Evolutionary conservation across 1,140 invertebrate species (phyloP), one percentile per base, ranked within the genome.

Genomic region (Phymastichus coffea): DNA sequence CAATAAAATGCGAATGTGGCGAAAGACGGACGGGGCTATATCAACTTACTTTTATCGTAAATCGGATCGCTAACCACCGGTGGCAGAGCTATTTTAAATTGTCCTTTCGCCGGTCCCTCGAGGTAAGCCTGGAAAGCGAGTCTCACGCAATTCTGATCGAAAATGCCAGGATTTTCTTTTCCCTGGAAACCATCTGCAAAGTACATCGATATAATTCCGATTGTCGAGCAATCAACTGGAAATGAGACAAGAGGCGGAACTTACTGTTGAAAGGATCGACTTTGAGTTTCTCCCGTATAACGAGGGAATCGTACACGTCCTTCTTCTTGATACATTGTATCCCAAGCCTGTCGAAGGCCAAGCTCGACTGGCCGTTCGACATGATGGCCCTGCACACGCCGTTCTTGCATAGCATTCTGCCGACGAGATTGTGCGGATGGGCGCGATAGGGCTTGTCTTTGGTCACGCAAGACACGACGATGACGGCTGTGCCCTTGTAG

Each of bases 301-400:
- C 85, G 1, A 98, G 81, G 8, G 93, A 90, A 14, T 89, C 87
- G 65, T 93, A 89, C 28, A 98, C 93, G 72, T 97, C 94, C 71
- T 93, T 93, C 65, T 93, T 92, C 78, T 97, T 98, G 2, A 97
- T 93, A 81, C 95, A 98, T 71, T 98, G 95, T 66, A 98, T 97
- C 4, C 95, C 95, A 63, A 98, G 82, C 81, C 96, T 94, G 41
- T 89, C 89, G 73, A 98, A 97, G 28, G 86, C 84, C 12, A 88
- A 86, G 4, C 86, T 83, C 87, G 90, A 90, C 25, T 86, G 86
- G 56, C 91, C 90, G 7, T 83, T 82, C 43, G 85, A 82, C 23
- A 97, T 86, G 75, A 89, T 86, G 52, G 93, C 79, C 0, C 92
- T 95, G 78, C 93, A 97, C 25, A 98, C 91, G 33, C 96, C 96